Conservation (phyloP, 2,888 invertebrate species). For the Lasioglossum pauxillum region DNA sequence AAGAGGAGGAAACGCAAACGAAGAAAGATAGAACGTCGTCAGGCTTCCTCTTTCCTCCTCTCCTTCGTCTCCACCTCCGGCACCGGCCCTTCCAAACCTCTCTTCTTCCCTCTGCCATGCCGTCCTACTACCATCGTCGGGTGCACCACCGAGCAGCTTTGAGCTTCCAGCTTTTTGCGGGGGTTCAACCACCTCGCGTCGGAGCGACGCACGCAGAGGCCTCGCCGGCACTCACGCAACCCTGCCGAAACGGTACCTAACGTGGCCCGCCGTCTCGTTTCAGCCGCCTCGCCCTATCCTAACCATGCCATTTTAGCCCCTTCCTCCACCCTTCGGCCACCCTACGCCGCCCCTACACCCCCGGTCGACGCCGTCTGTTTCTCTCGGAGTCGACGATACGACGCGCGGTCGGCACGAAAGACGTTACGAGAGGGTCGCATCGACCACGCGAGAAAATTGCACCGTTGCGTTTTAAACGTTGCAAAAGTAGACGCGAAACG, state of each 20-base stretch:
- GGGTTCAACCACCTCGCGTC: slow-evolving; percentile 81
- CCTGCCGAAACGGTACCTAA: slow-evolving; percentile 76
- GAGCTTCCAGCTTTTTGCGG: slow-evolving; percentile 81
- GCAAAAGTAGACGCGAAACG: slow-evolving; percentile 48
- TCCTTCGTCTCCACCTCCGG: slow-evolving; percentile 46
- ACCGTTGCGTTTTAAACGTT: slow-evolving; percentile 69
- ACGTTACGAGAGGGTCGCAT: slow-evolving; percentile 69
- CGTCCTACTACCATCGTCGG: slow-evolving; percentile 62
- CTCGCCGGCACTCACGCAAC: slow-evolving; percentile 75
- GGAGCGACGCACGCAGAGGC: slow-evolving; percentile 78
- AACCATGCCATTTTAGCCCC: slow-evolving; percentile 58
- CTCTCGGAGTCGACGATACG: slow-evolving; percentile 64
- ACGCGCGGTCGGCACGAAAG: slow-evolving; percentile 70
- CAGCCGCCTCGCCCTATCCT: slow-evolving; percentile 48
- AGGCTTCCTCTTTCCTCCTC: slow-evolving; percentile 54
- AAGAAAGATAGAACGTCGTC: slow-evolving; percentile 67
- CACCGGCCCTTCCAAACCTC: slow-evolving; percentile 56
- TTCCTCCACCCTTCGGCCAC: slow-evolving; percentile 20
- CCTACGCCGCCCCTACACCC: slow-evolving; percentile 13
- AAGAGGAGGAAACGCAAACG: slow-evolving; percentile 54
- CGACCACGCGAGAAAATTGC: slow-evolving; percentile 73
- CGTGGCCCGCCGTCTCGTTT: slow-evolving; percentile 70
- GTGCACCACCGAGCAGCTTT: slow-evolving; percentile 75
- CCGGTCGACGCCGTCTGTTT: slow-evolving; percentile 40
- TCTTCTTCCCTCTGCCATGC: slow-evolving; percentile 45